Evolutionary conservation across 2,888 invertebrate species (phyloP).

Genomic region (Ceramica pisi): DNA sequence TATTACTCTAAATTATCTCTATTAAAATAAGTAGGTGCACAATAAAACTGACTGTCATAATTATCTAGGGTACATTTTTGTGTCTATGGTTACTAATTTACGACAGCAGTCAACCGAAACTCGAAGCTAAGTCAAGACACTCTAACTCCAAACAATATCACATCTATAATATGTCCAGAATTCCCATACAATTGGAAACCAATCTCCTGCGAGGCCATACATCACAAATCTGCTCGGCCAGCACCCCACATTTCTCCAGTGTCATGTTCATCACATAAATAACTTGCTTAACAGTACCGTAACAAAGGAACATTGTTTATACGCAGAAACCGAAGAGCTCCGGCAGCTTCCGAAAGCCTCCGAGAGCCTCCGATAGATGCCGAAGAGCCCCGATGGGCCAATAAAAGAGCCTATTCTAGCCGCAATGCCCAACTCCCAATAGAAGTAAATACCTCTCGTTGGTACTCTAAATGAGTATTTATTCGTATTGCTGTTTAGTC

Average conservation of each 20-base stretch:
- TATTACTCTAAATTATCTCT: too few species aligned
- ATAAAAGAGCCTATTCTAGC: conserved; percentile 75
- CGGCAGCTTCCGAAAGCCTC: conserved; percentile 33
- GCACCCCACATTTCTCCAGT: conserved; percentile 53
- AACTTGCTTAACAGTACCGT: conserved; percentile 66
- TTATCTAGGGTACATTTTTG: background rate
- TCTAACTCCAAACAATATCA: background rate
- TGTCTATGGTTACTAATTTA: background rate
- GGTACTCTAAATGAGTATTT: conserved; percentile 56
- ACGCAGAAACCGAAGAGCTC: conserved; percentile 61
- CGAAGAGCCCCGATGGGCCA: conserved; percentile 73
- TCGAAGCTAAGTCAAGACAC: background rate
- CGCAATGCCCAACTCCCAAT: conserved; percentile 56
- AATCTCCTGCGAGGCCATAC: conserved; percentile 51
- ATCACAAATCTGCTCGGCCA: conserved; percentile 55
- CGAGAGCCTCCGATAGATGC: conserved; percentile 44
- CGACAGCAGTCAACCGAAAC: background rate
- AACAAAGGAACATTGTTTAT: conserved; percentile 70
- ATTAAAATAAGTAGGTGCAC: too few species aligned
- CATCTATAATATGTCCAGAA: conserved; percentile 20
- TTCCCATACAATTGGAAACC: conserved; percentile 53
- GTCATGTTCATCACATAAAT: conserved; percentile 69
- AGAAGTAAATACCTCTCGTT: conserved; percentile 62
- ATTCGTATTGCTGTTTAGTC: conserved; percentile 48
- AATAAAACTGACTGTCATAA: too few species aligned